Percentiles rank a stretch among this genome's conserved stretches.
phyloP scores from a whole-genome alignment of 2,888 invertebrate species.

The Morpho helenor region DNA sequence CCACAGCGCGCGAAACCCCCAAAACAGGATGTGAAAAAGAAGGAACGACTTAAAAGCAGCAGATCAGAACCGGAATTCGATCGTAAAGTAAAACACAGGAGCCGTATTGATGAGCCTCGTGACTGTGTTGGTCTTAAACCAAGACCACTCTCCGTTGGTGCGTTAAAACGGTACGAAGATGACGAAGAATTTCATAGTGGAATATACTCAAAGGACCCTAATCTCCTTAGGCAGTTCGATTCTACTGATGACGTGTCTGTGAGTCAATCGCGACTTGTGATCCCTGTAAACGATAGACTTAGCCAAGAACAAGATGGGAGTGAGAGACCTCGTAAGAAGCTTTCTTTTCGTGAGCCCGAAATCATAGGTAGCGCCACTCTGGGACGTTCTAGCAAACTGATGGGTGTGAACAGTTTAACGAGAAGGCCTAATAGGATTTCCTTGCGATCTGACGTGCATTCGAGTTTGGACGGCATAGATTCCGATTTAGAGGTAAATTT shows the following conservation, averaged over 20 bases:
- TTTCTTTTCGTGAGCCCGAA: slow-evolving; percentile 93
- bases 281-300: slow-evolving; percentile 64
- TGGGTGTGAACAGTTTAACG: slow-evolving; percentile 66
- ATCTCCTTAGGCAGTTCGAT: slow-evolving; percentile 47
- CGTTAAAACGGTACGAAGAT: slow-evolving; percentile 54
- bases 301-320: slow-evolving; percentile 53
- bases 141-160: slow-evolving; percentile 64
- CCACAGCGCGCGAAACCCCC: slow-evolving; percentile 41
- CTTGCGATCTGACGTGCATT: slow-evolving; percentile 50
- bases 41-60: slow-evolving; percentile 57
- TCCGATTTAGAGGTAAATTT: slow-evolving; percentile 77
- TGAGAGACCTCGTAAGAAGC: slow-evolving; percentile 88
- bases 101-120: slow-evolving; percentile 52
- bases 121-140: slow-evolving; percentile 43
- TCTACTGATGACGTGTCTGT: slow-evolving; percentile 62
- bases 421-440: slow-evolving; percentile 54
- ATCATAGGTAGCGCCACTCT: slow-evolving; percentile 71
- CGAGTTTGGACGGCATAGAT: slow-evolving; percentile 80
- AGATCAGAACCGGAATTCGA: slow-evolving; percentile 66
- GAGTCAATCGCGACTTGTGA: slow-evolving; percentile 61
- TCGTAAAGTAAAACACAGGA: slow-evolving; percentile 53
- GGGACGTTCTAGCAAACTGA: slow-evolving; percentile 62
- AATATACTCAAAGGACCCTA: slow-evolving; percentile 45
- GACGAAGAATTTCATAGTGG: slow-evolving; percentile 44
- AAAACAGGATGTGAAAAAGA: slow-evolving; percentile 72